Conservation (phyloP, 2,888 invertebrate genomes). For the Ypsolopha sequella region DNA sequence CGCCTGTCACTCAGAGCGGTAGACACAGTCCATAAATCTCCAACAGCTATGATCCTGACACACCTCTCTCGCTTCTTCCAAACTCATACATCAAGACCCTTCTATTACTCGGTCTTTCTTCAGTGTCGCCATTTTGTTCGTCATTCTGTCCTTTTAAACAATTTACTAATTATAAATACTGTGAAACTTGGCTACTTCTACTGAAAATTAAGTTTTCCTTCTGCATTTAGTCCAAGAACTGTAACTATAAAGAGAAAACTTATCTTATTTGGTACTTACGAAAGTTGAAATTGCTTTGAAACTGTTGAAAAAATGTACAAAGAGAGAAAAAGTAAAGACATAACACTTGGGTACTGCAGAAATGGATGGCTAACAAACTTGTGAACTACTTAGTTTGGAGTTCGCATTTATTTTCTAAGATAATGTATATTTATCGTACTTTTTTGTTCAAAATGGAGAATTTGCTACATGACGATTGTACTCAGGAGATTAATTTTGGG, state of each 20-base stretch:
- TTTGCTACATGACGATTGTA: too few species aligned
- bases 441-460: neutral
- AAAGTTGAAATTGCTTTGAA: slow-evolving; percentile 1
- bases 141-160: neutral
- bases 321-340: slow-evolving; percentile 1
- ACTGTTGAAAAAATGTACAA: slow-evolving; percentile 1
- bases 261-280: neutral
- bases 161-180: neutral
- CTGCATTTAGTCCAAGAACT: neutral
- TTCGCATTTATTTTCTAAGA: neutral
- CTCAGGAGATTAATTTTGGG: too few species aligned
- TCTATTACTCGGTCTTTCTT: too few species aligned
- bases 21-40: too few species aligned
- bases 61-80: too few species aligned
- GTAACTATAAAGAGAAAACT: neutral
- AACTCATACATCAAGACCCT: too few species aligned
- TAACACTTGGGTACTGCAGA: neutral
- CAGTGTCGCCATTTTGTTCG: too few species aligned
- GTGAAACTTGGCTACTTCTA: neutral
- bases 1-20: too few species aligned
- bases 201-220: neutral
- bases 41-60: too few species aligned
- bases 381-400: too few species aligned
- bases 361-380: neutral
- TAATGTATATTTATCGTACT: neutral